Conservation (phyloP, 2,113 vertebrate genomes). For the Eubucco bourcierii region DNA sequence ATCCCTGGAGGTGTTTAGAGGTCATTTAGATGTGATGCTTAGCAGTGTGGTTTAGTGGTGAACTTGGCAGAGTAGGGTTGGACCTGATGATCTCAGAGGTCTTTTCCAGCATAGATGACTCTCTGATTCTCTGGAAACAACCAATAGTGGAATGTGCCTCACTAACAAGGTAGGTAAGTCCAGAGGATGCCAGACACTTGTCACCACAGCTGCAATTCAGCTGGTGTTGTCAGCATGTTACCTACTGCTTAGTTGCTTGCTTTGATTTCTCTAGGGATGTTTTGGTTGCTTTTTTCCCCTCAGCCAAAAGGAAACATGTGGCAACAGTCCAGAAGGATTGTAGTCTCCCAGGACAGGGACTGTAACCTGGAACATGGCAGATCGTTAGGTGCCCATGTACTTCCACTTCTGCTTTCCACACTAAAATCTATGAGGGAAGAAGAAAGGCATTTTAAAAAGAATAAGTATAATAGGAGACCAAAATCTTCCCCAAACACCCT, state of each 20-base stretch:
- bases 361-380: neutral
- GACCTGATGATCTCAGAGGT: too few species aligned
- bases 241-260: too few species aligned
- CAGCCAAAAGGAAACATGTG: neutral
- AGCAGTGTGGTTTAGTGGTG: too few species aligned
- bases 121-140: too few species aligned
- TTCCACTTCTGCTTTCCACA: neutral
- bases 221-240: neutral
- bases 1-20: too few species aligned
- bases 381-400: neutral
- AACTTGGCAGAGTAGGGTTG: too few species aligned
- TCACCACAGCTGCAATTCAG: neutral
- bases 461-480: neutral
- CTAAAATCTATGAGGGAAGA: neutral
- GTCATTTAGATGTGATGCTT: too few species aligned
- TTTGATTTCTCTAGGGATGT: too few species aligned
- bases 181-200: neutral
- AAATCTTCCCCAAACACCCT: neutral
- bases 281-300: too few species aligned
- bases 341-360: neutral
- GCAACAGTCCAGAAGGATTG: neutral
- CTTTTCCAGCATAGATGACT: too few species aligned
- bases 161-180: neutral
- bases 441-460: neutral
- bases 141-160: neutral